Evolutionary conservation across 2,113 vertebrate species (phyloP).

Genomic region (Apodemus speciosus): DNA sequence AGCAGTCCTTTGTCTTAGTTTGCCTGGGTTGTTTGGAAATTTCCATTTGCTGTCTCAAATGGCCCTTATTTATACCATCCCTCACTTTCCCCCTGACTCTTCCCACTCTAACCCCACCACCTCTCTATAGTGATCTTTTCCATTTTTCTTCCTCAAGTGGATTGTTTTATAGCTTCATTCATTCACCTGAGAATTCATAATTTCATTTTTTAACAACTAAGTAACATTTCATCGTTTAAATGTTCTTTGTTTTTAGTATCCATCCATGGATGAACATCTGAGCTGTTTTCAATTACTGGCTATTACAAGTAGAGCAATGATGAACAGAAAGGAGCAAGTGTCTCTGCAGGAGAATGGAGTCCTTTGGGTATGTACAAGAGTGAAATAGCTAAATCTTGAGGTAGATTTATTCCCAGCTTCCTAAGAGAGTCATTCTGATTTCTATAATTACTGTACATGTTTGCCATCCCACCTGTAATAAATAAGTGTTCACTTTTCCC

Average conservation of each 20-base stretch:
- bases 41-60: not conserved
- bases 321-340: no score
- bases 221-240: not conserved
- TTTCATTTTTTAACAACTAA: not conserved
- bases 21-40: not conserved
- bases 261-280: not conserved
- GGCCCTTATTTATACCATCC: not conserved
- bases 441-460: not conserved
- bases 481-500: not conserved
- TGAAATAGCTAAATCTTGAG: not conserved
- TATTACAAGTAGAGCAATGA: not conserved
- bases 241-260: not conserved
- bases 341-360: not conserved
- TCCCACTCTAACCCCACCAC: no score
- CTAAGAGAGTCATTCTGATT: not conserved
- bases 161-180: not conserved
- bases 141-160: not conserved
- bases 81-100: not conserved
- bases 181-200: not conserved
- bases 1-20: not conserved
- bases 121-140: not conserved
- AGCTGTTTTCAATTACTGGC: not conserved
- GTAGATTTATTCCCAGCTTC: not conserved
- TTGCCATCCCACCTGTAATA: not conserved
- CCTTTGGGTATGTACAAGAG: not conserved